Base-by-base conservation (phyloP, 1,140 invertebrate genomes). In the Popillia japonica region DNA sequence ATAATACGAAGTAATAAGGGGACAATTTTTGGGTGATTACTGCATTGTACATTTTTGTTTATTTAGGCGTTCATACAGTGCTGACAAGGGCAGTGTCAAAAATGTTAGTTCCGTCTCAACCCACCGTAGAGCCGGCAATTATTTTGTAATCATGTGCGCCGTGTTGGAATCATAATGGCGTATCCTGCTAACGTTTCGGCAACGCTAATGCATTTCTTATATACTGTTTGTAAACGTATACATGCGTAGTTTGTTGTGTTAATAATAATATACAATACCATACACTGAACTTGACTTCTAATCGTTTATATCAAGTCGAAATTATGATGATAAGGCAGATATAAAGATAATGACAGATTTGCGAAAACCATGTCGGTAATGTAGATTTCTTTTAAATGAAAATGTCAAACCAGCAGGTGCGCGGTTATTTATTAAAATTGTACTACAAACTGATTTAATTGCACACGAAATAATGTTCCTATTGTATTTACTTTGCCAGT, bases 61-160 rank as follows among this genome's bases (percentile, higher is more conserved):
- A 11, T 77, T 40, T 77, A 40, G 34, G 27, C 27, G 27, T 40
- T 22, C n/a, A n/a, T 34, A 77, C 27, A 22, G 61, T 11, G 77
- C 27, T 44, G 34, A 48, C 34, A 40, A 77, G 40, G 22, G 61
- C 61, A 72, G 64, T 72, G 64, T 77, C 64, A 77, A 77, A 77
- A 77, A 72, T 64, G 55, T 77, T 77, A 77, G 40, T 77, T 77
- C 42, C 61, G 68, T 17, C 68, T 42, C 61, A 61, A 77, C 10
- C 34, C 23, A 77, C 61, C 77, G 59, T 77, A 77, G 77, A 64
- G 34, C 77, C 77, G 77, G 77, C 64, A 14, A 77, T 77, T 77
- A 77, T 77, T 42, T 72, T 17, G 42, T 72, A 40, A 61, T 77
- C 40, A 64, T 64, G 75, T 68, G 20, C 61, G 3, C 61, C 27